Evolutionary conservation across 2,113 vertebrate genomes (phyloP).

Genomic region (Zonotrichia leucophrys): DNA sequence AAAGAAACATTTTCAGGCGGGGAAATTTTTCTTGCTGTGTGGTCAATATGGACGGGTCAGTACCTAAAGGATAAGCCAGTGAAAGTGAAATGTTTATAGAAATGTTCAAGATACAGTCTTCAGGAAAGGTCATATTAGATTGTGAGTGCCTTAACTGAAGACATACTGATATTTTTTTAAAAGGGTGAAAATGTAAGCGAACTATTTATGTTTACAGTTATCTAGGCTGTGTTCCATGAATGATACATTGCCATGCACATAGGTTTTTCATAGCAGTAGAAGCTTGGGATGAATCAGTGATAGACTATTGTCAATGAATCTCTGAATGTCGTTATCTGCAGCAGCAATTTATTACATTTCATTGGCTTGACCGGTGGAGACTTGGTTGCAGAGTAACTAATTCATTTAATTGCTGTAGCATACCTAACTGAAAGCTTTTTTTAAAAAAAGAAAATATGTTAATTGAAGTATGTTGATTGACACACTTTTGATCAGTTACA

Average conservation of each 20-base stretch:
- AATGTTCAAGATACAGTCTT: not conserved
- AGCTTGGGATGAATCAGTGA: not conserved
- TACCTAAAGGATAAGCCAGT: not conserved
- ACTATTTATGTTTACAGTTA: not conserved
- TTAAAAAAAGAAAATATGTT: not conserved
- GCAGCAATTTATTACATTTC: not conserved
- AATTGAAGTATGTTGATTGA: not conserved
- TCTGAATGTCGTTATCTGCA: not conserved
- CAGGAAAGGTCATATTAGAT: not conserved
- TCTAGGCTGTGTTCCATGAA: not conserved
- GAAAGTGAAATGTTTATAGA: not conserved
- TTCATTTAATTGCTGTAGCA: not conserved
- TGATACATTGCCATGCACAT: not conserved
- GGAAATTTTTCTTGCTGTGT: constrained; percentile 94
- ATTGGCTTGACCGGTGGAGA: not conserved
- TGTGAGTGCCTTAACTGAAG: not conserved
- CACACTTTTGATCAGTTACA: not conserved
- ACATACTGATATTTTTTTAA: not conserved
- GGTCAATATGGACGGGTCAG: constrained; percentile 90
- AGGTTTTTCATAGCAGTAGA: not conserved
- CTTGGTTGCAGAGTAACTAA: not conserved
- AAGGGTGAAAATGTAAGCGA: not conserved
- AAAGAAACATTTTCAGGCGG: constrained; percentile 93
- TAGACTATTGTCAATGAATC: accelerated
- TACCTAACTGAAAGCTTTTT: not conserved